Evolutionary conservation across 2,888 invertebrate species (phyloP).

Genomic region (Mesochorus sp.): DNA sequence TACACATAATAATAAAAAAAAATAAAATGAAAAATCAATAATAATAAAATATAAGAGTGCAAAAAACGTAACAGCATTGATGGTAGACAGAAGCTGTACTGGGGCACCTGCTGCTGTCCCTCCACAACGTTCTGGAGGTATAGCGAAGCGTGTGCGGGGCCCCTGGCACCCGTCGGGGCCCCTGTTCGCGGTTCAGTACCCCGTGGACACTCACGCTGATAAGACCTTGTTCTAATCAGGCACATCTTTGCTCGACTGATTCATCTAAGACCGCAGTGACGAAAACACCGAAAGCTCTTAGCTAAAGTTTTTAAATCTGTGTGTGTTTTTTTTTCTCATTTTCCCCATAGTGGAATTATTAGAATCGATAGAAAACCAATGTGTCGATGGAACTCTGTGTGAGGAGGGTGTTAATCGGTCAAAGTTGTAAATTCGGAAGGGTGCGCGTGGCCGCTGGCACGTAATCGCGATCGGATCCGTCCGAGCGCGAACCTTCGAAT

Average conservation of each 20-base stretch:
- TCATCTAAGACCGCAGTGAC: constrained; percentile 1
- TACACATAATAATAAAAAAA: too few relatives aligned
- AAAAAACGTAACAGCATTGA: constrained; percentile 55
- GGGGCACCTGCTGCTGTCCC: constrained; percentile 69
- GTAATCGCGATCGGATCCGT: background rate
- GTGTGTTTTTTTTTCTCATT: background rate
- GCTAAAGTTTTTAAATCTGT: background rate
- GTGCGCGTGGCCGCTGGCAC: too few relatives aligned
- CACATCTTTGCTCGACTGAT: background rate
- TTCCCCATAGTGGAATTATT: background rate
- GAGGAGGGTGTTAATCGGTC: too few relatives aligned
- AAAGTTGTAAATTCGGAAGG: too few relatives aligned
- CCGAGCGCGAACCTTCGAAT: background rate
- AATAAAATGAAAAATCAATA: too few relatives aligned
- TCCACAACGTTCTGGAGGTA: constrained; percentile 67
- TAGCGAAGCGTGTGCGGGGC: constrained; percentile 68
- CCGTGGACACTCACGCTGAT: constrained; percentile 77
- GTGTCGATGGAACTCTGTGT: too few relatives aligned
- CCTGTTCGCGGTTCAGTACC: constrained; percentile 74
- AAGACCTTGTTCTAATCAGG: constrained; percentile 75
- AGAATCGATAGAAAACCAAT: background rate
- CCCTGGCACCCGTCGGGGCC: constrained; percentile 69
- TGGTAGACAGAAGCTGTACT: constrained; percentile 73
- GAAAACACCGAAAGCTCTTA: background rate
- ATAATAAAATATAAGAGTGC: constrained; percentile 11